phyloP scores from a whole-genome alignment of 2,888 invertebrate genomes.

The Drosophila greeni region DNA sequence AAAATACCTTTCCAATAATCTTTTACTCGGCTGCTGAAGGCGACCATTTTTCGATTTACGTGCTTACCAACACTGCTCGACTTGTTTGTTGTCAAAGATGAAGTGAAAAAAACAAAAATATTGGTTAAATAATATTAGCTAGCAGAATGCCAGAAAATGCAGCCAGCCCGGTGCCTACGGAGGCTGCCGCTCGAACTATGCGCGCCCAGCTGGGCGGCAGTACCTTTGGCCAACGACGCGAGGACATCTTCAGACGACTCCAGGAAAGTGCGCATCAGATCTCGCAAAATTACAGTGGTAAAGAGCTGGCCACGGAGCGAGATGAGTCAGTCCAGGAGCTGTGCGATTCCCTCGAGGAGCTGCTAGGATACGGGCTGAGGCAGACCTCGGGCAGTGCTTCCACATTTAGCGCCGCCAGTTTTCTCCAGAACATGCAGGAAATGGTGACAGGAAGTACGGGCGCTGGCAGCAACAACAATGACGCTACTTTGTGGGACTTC shows the following conservation, averaged over 20 bases:
- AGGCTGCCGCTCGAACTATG: slow-evolving; percentile 30
- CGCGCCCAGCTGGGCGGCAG: slow-evolving; percentile 56
- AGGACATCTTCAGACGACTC: slow-evolving; percentile 75
- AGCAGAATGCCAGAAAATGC: slow-evolving; percentile 33
- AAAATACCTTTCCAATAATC: too few species aligned
- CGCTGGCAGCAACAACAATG: slow-evolving; percentile 44
- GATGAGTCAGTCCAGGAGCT: slow-evolving; percentile 82
- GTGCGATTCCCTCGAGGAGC: slow-evolving; percentile 87
- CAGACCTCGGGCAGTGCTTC: slow-evolving; percentile 78
- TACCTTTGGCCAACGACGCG: slow-evolving; percentile 68
- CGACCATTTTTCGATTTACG: not conserved
- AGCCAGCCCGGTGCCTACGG: slow-evolving; percentile 46
- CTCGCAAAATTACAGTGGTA: slow-evolving; percentile 91
- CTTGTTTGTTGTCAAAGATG: slow-evolving; percentile 34
- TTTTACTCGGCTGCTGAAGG: not conserved
- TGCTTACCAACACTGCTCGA: slow-evolving; percentile 10
- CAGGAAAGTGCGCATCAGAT: slow-evolving; percentile 80
- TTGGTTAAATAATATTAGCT: slow-evolving; percentile 10
- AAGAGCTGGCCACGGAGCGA: slow-evolving; percentile 93
- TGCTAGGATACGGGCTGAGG: slow-evolving; percentile 88
- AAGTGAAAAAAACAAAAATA: slow-evolving; percentile 13
- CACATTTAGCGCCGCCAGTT: slow-evolving; percentile 59
- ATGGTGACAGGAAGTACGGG: slow-evolving; percentile 80
- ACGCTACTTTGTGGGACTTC: slow-evolving; percentile 87
- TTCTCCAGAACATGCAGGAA: slow-evolving; percentile 85